Base-by-base conservation (phyloP, 2,888 invertebrate species). In the Deroplatys truncata region DNA sequence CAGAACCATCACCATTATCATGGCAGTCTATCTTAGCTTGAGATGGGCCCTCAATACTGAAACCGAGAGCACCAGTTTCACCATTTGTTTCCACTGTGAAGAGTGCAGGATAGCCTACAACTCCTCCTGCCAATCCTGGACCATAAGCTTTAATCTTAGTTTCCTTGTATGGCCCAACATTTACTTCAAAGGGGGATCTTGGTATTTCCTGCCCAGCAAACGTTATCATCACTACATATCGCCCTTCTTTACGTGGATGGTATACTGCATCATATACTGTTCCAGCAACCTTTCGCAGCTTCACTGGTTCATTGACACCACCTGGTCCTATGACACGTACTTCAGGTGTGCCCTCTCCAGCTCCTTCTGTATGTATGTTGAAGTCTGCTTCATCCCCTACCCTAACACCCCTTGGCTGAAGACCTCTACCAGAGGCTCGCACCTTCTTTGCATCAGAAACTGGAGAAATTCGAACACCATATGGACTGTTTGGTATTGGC, bases 51-150 rank as follows among this genome's bases (percentile, higher is more conserved):
- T 97, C 96, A 92, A 97, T 97, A 91, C 96, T 96, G 92, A 97
- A 97, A 16, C 97, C 97, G 91, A 98, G 94, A 86, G 97, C 96
- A 91, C 98, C 98, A 86, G 97, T 97, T 94, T 98, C 98, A 16
- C 98, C 98, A 93, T 98, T 97, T 2, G 98, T 98, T 93, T 98
- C 98, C 15, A 98, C 98, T 29, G 97, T 97, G 93, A 98, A 98
- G 91, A 96, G 95, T 0, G 98, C 97, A 7, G 98, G 97, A 92
- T 97, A 96, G n/a, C 96, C 96, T 84, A 97, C 97, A 86, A 98
- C 95, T 20, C 98, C 98, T 25, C 97, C 96, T 90, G 94, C 94
- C 88, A 98, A 94, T 72, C 98, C 98, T 0, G 98, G 98, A 0
- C 98, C 98, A 92, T 96, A 98, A 0, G 98, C 98, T 88, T 96